Evolutionary conservation across 2,797 vertebrate genomes (phyloP).

Genomic region (Microctenopoma steveboyesi): DNA sequence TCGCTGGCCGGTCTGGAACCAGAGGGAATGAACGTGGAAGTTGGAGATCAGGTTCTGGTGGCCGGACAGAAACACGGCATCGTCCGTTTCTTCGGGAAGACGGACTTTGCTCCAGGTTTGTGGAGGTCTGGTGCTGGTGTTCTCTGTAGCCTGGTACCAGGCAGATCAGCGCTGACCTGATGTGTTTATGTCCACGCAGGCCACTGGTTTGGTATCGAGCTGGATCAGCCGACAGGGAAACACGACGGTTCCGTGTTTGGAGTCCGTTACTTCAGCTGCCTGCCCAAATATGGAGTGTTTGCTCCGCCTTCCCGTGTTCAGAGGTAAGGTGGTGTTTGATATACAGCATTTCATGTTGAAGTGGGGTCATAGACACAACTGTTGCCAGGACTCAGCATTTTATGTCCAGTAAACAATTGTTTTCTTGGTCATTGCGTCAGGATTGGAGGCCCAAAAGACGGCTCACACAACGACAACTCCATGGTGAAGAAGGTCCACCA

Average conservation of each 20-base stretch:
- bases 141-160: not conserved
- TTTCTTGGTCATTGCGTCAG: constrained; percentile 63
- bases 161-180: not conserved
- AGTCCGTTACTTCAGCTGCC: constrained; percentile 92
- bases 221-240: constrained; percentile 91
- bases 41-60: constrained; percentile 93
- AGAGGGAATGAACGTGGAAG: constrained; percentile 88
- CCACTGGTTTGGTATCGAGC: constrained; percentile 92
- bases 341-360: no score
- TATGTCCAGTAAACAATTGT: not conserved
- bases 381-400: no score
- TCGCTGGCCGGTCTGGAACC: constrained; percentile 87
- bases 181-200: constrained; percentile 74
- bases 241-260: constrained; percentile 95
- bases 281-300: constrained; percentile 92
- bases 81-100: constrained; percentile 92
- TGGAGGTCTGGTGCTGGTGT: not conserved
- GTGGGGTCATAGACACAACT: no score
- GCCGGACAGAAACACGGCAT: constrained; percentile 91
- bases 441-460: constrained; percentile 89
- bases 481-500: constrained; percentile 93
- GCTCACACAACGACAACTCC: constrained; percentile 79
- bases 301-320: constrained; percentile 93
- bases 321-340: constrained; percentile 77
- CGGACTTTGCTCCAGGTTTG: constrained; percentile 93